These are phyloP conservation scores for Galaxea fascicularis DNA, from an alignment of 92 coral and sea anemone species.

Conservation along the genomic window DNA sequence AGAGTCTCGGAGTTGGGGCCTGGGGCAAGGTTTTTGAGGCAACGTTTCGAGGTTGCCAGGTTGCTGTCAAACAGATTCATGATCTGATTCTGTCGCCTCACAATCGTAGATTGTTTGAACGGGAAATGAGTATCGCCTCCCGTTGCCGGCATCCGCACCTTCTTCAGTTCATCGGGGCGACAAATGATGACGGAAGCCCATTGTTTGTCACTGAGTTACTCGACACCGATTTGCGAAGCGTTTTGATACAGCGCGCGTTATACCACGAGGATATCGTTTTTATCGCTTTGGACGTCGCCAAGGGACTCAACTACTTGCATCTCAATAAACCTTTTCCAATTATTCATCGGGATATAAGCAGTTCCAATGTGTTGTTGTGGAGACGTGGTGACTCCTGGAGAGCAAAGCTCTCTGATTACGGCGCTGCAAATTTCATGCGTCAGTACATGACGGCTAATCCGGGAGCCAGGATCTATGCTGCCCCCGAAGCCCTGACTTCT, in stretches of 20 bases:
- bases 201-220: slow-evolving; percentile 90
- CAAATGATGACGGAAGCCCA: slow-evolving; percentile 90
- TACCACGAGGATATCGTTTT: slow-evolving; percentile 88
- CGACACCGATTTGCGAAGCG: slow-evolving; percentile 85
- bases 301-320: slow-evolving; percentile 92
- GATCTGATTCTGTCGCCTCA: slow-evolving; percentile 95
- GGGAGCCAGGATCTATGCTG: slow-evolving; percentile 97
- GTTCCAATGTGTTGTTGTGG: slow-evolving; percentile 97
- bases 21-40: slow-evolving; percentile 96
- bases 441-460: slow-evolving; percentile 96
- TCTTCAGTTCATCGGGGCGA: slow-evolving; percentile 95
- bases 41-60: slow-evolving; percentile 86
- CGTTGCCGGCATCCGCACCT: slow-evolving; percentile 95
- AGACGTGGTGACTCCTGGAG: slow-evolving; percentile 88
- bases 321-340: slow-evolving; percentile 94
- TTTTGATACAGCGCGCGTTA: slow-evolving; percentile 85
- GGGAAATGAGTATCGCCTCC: slow-evolving; percentile 98
- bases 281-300: slow-evolving; percentile 80
- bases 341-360: slow-evolving; percentile 96
- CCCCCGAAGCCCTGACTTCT: slow-evolving; percentile 91
- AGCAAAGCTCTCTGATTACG: slow-evolving; percentile 96
- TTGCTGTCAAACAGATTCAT: slow-evolving; percentile 94
- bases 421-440: slow-evolving; percentile 98
- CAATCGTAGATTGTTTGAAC: slow-evolving; percentile 92
- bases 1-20: slow-evolving; percentile 86